Base-by-base conservation (phyloP, 1,140 invertebrate genomes). In the Bombus affinis region DNA sequence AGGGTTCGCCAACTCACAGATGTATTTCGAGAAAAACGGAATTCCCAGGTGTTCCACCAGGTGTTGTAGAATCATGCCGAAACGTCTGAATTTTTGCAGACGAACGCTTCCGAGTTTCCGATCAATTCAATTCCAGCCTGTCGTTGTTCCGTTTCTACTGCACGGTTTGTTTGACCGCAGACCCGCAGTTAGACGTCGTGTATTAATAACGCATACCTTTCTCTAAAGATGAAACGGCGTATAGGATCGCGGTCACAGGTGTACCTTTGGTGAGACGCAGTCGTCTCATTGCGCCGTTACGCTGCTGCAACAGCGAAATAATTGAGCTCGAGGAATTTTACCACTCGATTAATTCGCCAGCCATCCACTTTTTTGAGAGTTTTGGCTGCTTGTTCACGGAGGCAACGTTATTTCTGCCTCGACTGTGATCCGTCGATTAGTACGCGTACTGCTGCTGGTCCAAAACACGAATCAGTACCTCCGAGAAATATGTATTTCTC, bases 161-260 rank as follows among this genome's bases (percentile, higher is more conserved):
- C 22, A 18, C 42, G 2, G 28, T 62, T 32, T 59, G 39, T 73
- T 72, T 42, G 47, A 44, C 28, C 22, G 42, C 35, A 44, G 37
- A 35, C 74, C 47, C 22, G 28, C 28, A n/a, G 53, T 65, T 47
- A 57, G 57, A 35, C 65, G 68, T 78, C 77, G 72, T 78, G 76
- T 89, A 90, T 90, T 90, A 90, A 90, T 90, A 89, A n/a, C 57
- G 74, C 42, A 28, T n/a, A 44, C 32, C 42, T 53, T 39, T 18
- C 42, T 84, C 81, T 87, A 84, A 81, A 89, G 85, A 87, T 74
- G 79, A 86, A 84, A 73, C 74, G 68, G 65, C 76, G 35, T 12
- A 39, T 39, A 59, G 88, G 78, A 89, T 87, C 88, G 89, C 89
- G 89, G 89, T 87, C 88, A 85, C 85, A 85, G 88, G 85, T 85